These are phyloP conservation scores for Chelonia mydas DNA, from an alignment of 2,797 vertebrate species.

Conservation along the genomic window DNA sequence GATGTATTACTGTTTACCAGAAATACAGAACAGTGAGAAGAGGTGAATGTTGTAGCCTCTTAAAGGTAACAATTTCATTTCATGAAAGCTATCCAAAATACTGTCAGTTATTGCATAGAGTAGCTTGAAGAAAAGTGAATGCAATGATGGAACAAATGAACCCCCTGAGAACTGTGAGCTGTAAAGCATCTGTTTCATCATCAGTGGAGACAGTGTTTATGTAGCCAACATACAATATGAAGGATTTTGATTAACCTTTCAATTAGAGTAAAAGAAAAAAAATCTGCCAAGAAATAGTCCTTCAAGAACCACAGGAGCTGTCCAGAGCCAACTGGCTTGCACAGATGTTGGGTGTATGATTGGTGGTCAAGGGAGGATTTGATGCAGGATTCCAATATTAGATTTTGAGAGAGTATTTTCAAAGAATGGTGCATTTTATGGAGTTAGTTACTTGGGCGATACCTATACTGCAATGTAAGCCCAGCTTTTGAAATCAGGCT, in stretches of 20 bases:
- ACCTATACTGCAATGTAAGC: neutral
- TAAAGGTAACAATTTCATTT: constrained; percentile 22
- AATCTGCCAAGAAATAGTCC: constrained; percentile 75
- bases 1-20: neutral
- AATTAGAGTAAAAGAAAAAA: constrained; percentile 61
- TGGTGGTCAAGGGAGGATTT: neutral
- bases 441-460: neutral
- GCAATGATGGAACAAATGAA: constrained; percentile 45
- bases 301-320: constrained; percentile 72
- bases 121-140: constrained; percentile 33
- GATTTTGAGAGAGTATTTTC: neutral
- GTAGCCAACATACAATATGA: constrained; percentile 62
- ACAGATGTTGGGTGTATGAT: constrained; percentile 46
- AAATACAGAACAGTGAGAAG: neutral
- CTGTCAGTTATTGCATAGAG: neutral
- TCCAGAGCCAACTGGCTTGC: constrained; percentile 69
- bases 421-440: neutral
- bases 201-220: constrained; percentile 62
- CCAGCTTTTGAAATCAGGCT: neutral
- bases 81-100: neutral
- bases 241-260: constrained; percentile 78
- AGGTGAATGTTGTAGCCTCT: neutral
- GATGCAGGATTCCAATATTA: neutral
- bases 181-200: constrained; percentile 67
- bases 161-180: neutral